Conservation (phyloP, 2,888 invertebrate species). For the Cosmopolites sordidus region DNA sequence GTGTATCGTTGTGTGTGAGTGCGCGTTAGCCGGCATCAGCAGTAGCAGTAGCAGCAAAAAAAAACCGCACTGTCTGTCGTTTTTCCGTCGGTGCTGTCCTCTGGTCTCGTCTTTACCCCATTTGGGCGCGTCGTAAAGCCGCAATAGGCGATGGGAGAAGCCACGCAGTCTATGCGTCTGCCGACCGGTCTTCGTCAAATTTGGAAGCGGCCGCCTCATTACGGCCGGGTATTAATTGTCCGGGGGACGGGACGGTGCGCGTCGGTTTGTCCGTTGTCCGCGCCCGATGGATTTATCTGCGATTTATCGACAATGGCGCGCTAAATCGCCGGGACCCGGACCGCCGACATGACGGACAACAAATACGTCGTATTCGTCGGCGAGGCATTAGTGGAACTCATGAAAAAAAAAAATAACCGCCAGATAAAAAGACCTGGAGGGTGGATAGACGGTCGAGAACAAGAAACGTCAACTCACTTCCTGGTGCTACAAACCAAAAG, state of each 20-base stretch:
- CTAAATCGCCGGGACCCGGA: not conserved
- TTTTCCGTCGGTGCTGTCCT: not conserved
- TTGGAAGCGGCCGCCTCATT: conserved; percentile 34
- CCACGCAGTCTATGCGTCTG: conserved; percentile 48
- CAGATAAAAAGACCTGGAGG: no score
- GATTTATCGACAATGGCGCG: conserved; percentile 2
- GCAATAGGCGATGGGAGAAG: conserved; percentile 48
- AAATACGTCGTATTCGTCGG: not conserved
- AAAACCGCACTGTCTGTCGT: not conserved
- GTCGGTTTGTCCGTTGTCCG: not conserved
- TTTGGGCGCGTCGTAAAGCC: conserved; percentile 45
- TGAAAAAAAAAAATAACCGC: no score
- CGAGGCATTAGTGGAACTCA: no score
- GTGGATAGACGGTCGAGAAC: no score
- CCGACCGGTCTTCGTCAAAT: conserved; percentile 47
- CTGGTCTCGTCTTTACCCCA: conserved; percentile 32
- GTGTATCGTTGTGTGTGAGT: no score
- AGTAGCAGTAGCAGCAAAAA: not conserved
- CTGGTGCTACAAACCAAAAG: no score
- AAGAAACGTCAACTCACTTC: no score
- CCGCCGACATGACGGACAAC: conserved; percentile 2
- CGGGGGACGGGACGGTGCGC: no score
- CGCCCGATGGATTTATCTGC: conserved; percentile 1
- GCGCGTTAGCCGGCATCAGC: no score
- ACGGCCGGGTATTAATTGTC: no score